phyloP scores from a whole-genome alignment of 2,113 vertebrate species.

The Brachypteracias leptosomus region DNA sequence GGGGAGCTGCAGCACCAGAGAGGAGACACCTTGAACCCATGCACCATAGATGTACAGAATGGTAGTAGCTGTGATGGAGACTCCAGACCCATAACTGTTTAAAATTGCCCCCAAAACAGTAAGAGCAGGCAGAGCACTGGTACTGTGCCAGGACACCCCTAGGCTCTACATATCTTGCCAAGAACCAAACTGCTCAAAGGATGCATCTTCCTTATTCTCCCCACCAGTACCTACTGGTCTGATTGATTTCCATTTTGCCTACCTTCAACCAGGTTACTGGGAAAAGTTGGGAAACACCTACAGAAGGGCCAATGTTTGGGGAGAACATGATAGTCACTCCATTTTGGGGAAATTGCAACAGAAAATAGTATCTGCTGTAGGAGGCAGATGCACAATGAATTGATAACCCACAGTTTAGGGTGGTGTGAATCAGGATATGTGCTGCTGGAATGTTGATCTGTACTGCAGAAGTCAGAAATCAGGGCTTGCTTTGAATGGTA shows the following conservation, averaged over 20 bases:
- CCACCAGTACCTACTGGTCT: background rate
- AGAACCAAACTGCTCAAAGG: background rate
- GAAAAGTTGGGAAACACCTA: background rate
- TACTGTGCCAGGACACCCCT: background rate
- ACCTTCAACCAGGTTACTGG: background rate
- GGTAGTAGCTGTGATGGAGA: background rate
- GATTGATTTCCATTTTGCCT: background rate
- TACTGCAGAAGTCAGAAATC: background rate
- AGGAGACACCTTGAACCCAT: background rate
- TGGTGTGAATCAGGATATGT: background rate
- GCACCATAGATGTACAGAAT: background rate
- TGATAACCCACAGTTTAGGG: background rate
- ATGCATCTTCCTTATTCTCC: background rate
- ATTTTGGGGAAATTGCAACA: background rate
- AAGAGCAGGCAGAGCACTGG: background rate
- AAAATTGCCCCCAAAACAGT: background rate
- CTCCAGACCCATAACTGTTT: background rate
- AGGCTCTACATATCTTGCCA: background rate
- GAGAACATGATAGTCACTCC: background rate
- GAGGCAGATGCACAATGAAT: background rate
- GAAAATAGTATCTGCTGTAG: background rate
- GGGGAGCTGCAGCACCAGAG: background rate
- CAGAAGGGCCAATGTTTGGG: background rate
- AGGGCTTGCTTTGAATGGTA: background rate
- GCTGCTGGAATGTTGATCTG: background rate